phyloP scores from a whole-genome alignment of 2,113 vertebrate genomes.

The Elephantulus edwardii region DNA sequence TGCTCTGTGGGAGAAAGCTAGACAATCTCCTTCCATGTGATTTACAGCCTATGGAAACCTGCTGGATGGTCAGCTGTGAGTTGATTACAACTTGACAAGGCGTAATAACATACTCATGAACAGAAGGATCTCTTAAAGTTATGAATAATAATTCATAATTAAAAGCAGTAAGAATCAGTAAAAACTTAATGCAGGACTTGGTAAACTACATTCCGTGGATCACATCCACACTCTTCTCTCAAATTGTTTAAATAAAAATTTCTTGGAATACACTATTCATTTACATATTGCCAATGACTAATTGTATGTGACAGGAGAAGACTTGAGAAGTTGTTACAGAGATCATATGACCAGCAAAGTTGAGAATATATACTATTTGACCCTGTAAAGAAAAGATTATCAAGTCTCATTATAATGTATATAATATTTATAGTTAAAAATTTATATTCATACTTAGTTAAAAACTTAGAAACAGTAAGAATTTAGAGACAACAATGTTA shows the following conservation, averaged over 20 bases:
- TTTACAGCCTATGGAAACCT: too few species aligned
- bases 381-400: not conserved
- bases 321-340: not conserved
- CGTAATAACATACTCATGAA: too few species aligned
- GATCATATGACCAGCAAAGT: not conserved
- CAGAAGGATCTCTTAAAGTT: not conserved
- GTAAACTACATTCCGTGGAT: not conserved
- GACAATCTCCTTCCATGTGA: too few species aligned
- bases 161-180: not conserved
- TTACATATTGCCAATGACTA: not conserved
- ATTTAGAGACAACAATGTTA: not conserved
- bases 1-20: too few species aligned
- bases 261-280: not conserved
- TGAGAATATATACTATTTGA: not conserved
- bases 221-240: not conserved
- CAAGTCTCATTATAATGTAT: not conserved
- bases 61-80: too few species aligned
- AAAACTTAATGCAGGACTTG: not conserved
- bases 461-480: not conserved
- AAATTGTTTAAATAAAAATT: not conserved
- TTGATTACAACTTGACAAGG: too few species aligned
- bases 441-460: too few species aligned
- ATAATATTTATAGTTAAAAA: too few species aligned
- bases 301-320: not conserved
- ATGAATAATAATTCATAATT: not conserved